Conservation (phyloP, 2,888 invertebrate species). For the Drosophila differens region DNA sequence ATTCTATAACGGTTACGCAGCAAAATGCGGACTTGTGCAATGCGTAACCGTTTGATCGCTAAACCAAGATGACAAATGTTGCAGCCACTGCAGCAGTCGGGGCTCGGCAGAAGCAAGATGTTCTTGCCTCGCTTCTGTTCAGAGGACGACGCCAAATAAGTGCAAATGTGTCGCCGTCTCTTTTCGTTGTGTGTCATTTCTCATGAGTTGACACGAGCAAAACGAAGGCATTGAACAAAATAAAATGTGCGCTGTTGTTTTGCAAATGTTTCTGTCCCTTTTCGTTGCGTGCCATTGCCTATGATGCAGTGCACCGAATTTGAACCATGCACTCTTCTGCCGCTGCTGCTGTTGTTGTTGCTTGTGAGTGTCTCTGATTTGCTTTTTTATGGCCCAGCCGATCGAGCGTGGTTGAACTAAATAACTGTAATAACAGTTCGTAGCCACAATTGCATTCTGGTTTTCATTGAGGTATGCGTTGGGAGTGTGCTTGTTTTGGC, state of each 20-base stretch:
- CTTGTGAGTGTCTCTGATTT: background rate
- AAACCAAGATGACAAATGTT: background rate
- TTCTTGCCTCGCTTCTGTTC: background rate
- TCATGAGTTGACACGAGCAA: background rate
- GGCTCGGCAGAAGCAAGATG: background rate
- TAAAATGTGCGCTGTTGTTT: background rate
- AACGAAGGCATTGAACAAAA: background rate
- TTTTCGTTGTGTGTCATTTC: background rate
- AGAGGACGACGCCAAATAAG: background rate
- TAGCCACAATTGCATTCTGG: background rate
- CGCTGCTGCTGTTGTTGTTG: background rate
- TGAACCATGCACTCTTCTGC: background rate
- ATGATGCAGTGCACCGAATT: background rate
- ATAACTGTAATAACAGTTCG: background rate
- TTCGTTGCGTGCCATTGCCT: background rate
- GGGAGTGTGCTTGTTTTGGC: background rate
- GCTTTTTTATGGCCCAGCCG: background rate
- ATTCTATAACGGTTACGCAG: background rate
- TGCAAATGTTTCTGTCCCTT: background rate
- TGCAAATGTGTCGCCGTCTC: background rate
- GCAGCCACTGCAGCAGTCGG: background rate
- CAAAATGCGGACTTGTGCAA: background rate
- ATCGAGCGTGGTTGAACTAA: background rate
- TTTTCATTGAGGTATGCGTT: background rate
- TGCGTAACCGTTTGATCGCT: background rate